Base-by-base conservation (phyloP, 2,797 vertebrate species). In the Myiotriccus ornatus region DNA sequence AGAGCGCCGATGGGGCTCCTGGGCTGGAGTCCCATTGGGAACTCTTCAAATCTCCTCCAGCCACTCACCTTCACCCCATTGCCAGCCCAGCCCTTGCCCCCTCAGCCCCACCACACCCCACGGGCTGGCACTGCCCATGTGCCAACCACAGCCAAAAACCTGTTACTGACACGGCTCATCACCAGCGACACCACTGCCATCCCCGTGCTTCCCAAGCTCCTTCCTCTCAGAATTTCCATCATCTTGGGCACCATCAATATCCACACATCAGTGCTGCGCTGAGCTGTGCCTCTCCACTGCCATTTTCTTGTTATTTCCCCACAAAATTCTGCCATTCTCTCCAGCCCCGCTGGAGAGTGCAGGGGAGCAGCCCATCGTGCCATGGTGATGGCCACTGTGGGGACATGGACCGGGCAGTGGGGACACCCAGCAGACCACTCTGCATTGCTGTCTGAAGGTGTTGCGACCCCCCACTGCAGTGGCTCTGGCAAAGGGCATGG, bases 341-440 rank as follows among this genome's bases (percentile, higher is more conserved):
- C 44, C 4, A 1, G 55, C 41, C 41, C 34, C 0, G 0, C 44
- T 12, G 49, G n/a, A n/a, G 27, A 21, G 7, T 47, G 74, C 47
- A 35, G 46, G 12, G 43, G 8, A 49, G 35, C 14, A 17, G 71
- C 59, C 55, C 59, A 15, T 2, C 2, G 23, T 49, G 55, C 59
- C 55, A 22, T 4, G 2, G 2, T 52, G 37, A 21, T 10, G 14
- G 11, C 10, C 47, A 5, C 17, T 2, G 0, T 7, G 32, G 32
- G 41, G 63, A 50, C 46, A n/a, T 1, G 4, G 37, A n/a, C 10
- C 0, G 0, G 35, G 34, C 2, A 5, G 57, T 35, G 47, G 32
- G 43, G 56, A 69, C 30, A 15, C 28, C 20, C 32, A 6, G 21
- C 19, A 12, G 34, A 39, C 9, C 9, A 10, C 43, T 11, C 24